Evolutionary conservation across 2,888 invertebrate genomes (phyloP), one percentile per base, ranked within the genome.

Genomic region (Acheta domesticus): DNA sequence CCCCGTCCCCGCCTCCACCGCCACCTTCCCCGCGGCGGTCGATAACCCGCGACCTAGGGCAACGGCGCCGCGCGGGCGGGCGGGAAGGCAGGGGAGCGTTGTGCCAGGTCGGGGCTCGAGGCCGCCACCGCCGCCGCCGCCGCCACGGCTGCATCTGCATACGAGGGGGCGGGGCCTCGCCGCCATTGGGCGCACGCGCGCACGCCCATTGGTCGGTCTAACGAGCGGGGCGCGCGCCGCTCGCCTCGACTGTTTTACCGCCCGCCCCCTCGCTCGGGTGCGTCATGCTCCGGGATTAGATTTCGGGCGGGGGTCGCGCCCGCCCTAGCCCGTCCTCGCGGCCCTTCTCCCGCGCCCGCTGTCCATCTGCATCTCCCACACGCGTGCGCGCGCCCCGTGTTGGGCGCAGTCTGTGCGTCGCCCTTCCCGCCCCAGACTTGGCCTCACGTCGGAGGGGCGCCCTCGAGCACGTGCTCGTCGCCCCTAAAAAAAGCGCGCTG

Each of bases 141-240:
- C 62, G 4, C 62, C 62, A 12, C n/a, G 4, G 62, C 62, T 5
- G n/a, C 62, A 62, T 62, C 62, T 62, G 62, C 62, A 62, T 62
- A 62, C 62, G 62, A 62, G 62, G n/a, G 62, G 62, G 62, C 62
- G 62, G 62, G 62, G 62, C 62, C 62, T 3, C 62, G 62, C 62
- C 62, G n/a, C 62, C 62, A 62, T 62, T 62, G 62, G 62, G 62
- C 62, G 62, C 62, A n/a, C n/a, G 62, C 62, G 62, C 62, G 62
- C 62, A 19, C 62, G 62, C 62, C 62, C 62, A 62, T 62, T 62
- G 62, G 62, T 62, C 62, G 16, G 62, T 1, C 62, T 62, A 62
- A 62, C 62, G 62, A 62, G 62, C 62, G 62, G 62, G 62, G 14
- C 62, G 62, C 62, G n/a, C 62, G 62, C 62, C 62, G 62, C 62